Base-by-base conservation (phyloP, 1,140 invertebrate genomes). In the Bombyx mori region DNA sequence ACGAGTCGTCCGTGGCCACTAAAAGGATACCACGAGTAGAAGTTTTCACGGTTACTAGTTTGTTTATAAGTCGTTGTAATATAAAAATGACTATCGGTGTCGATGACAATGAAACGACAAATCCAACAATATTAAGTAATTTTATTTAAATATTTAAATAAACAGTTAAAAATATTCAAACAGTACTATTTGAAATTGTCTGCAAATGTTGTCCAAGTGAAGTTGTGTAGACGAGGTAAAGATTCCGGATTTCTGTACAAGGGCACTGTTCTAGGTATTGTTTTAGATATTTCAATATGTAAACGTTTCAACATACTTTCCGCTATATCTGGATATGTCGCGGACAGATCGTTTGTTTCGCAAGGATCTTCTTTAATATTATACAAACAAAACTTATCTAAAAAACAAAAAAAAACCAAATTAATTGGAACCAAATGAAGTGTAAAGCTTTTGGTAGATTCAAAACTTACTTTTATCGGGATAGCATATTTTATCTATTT, bases 331-430 rank as follows among this genome's bases (percentile, higher is more conserved):
- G 73, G 74, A 61, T 74, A 61, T 18, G 5, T 47, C 18, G 49
- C 47, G 9, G 75, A 75, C 59, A 82, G 51, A 49, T 86, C 75
- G 60, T 52, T 61, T 7, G 46, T 68, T 68, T 86, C 80, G 54
- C 82, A 86, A 1, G 80, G 82, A 66, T 83, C 82, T 42, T 73
- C 67, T 60, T 66, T 69, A 46, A 86, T 75, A 46, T 86, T 79
- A 52, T 70, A 83, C 43, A 83, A 61, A 52, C 79, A 86, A n/a
- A 60, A 54, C 52, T 62, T 75, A 58, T 52, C 80, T 86, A 54
- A 10, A 80, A 79, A 47, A 10, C 9, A 42, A 9, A 52, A 8
- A 47, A 9, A 3, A 10, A 47, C 6, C 1, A 8, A 47, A 47
- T 10, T 47, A 47, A 10, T 47, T 47, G 6, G 8, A 12, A 1